These are phyloP conservation scores for Heliconius erato DNA, from an alignment of 2,888 invertebrate genomes.

Conservation along the genomic window DNA sequence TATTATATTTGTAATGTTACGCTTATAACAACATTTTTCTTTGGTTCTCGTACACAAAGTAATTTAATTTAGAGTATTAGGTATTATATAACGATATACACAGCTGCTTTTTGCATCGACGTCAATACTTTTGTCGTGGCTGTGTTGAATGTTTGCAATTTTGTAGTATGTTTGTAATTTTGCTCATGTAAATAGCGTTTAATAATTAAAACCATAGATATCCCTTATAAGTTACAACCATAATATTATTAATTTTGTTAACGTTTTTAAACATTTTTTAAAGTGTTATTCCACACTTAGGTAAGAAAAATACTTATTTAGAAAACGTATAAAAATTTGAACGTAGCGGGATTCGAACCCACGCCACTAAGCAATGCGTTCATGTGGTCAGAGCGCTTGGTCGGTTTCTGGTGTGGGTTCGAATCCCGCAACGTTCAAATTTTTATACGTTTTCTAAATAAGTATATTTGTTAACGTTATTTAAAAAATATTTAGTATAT, in stretches of 20 bases:
- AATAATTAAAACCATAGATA: background rate
- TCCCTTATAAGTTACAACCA: background rate
- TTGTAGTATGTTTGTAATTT: background rate
- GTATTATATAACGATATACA: background rate
- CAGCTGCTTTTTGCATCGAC: background rate
- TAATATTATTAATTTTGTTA: background rate
- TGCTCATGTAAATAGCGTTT: background rate
- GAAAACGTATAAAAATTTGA: no score
- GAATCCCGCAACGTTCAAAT: no score
- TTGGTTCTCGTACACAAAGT: background rate
- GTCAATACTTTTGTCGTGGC: background rate
- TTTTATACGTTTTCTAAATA: no score
- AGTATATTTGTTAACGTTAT: no score
- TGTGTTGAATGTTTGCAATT: background rate
- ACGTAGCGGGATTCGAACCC: no score
- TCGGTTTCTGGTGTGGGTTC: no score
- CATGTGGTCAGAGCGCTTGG: no score
- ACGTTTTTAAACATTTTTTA: no score
- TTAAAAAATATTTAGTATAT: background rate
- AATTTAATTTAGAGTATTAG: constrained; percentile 16
- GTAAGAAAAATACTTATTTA: no score
- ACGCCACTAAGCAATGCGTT: no score
- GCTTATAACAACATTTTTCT: background rate
- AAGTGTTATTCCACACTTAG: no score
- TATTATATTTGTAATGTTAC: background rate